Conservation (phyloP, 2,888 invertebrate species). For the Litoditis marina region DNA sequence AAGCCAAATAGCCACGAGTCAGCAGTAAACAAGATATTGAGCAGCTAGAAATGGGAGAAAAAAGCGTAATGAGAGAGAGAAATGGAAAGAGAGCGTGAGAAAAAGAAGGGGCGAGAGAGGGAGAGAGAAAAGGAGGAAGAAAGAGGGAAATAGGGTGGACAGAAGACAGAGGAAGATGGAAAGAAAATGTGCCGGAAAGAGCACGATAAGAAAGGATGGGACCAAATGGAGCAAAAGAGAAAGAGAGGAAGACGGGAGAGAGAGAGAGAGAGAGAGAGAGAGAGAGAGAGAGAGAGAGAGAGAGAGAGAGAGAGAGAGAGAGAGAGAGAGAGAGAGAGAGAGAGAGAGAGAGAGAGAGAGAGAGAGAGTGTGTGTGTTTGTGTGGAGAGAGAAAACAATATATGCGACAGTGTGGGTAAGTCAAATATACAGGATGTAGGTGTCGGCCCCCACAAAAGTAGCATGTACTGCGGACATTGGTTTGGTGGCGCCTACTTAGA, state of each 20-base stretch:
- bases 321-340: not conserved
- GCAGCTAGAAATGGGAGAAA: no score
- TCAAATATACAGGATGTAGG: no score
- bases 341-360: not conserved
- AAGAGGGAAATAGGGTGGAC: not conserved
- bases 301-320: not conserved
- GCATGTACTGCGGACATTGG: no score
- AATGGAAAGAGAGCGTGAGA: not conserved
- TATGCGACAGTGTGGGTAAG: not conserved
- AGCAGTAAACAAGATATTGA: no score
- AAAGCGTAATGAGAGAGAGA: no score
- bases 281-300: not conserved
- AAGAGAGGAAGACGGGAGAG: constrained; percentile 5
- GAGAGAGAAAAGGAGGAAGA: not conserved
- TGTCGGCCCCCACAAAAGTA: no score
- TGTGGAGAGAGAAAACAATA: not conserved
- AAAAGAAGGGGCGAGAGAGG: not conserved
- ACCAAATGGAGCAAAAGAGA: not conserved
- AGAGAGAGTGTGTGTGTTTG: not conserved
- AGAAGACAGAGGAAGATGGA: not conserved
- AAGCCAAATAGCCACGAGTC: no score
- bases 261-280: not conserved
- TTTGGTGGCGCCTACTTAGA: no score
- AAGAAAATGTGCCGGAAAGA: not conserved
- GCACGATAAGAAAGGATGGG: not conserved